Conservation (phyloP, 23 tunicate genomes). For the Styela plicata region DNA sequence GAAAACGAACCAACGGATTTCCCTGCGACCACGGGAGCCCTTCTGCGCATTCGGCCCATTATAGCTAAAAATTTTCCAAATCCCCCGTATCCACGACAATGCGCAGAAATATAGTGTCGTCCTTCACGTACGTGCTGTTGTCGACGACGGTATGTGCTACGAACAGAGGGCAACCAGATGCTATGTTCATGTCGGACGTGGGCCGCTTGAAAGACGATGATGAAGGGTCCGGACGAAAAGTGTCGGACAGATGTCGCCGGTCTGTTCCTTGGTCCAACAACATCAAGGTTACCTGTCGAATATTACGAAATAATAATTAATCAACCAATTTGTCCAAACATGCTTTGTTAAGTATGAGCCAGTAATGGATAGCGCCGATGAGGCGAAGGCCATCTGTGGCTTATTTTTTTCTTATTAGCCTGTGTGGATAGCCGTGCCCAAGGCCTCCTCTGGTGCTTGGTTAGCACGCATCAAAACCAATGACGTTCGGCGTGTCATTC, state of each 20-base stretch:
- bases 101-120: constrained; percentile 61
- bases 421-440: background rate
- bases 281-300: constrained; percentile 85
- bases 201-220: constrained; percentile 86
- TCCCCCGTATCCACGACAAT: constrained; percentile 69
- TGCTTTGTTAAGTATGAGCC: no score
- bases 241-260: constrained; percentile 79
- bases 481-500: no score
- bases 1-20: no score
- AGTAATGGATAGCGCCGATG: background rate
- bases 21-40: background rate
- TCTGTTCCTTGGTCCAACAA: constrained; percentile 74
- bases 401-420: background rate
- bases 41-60: background rate
- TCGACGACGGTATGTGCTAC: constrained; percentile 81
- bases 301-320: background rate
- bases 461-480: no score
- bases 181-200: constrained; percentile 91
- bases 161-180: constrained; percentile 91
- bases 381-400: background rate
- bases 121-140: constrained; percentile 69
- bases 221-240: constrained; percentile 93
- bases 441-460: no score
- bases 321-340: background rate
- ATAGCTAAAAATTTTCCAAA: constrained; percentile 59